Conservation (phyloP, 2,888 invertebrate genomes). For the Scaptomyza flava region DNA sequence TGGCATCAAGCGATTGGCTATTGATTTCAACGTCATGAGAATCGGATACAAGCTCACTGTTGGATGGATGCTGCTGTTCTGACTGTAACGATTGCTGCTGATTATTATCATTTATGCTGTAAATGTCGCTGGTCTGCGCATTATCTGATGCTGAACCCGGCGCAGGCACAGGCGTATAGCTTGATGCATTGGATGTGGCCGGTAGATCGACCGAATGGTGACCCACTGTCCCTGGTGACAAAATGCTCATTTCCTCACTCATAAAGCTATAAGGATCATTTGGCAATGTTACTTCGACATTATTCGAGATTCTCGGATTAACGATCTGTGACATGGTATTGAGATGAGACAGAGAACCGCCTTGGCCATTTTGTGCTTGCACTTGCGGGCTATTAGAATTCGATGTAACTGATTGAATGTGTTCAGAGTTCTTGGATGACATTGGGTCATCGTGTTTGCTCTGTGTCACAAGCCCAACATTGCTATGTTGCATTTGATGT, state of each 20-base stretch:
- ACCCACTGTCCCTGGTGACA: constrained; percentile 52
- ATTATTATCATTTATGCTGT: constrained; percentile 31
- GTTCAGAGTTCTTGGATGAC: constrained; percentile 38
- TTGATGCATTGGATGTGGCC: constrained; percentile 23
- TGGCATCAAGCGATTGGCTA: constrained; percentile 24
- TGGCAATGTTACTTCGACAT: constrained; percentile 21
- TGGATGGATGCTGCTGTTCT: constrained; percentile 9
- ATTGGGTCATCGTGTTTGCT: constrained; percentile 57
- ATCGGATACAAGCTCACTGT: constrained; percentile 13
- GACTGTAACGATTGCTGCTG: constrained; percentile 31
- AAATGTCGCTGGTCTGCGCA: constrained; percentile 34
- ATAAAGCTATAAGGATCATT: constrained; percentile 93
- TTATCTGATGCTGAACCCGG: constrained; percentile 14
- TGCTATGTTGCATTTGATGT: constrained; percentile 68
- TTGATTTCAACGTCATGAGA: constrained; percentile 18
- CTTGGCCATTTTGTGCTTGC: constrained; percentile 1
- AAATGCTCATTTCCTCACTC: constrained; percentile 87
- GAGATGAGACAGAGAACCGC: constrained; percentile 15
- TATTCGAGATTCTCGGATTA: constrained; percentile 14
- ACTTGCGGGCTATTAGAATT: constrained; percentile 25
- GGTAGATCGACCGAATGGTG: constrained; percentile 9
- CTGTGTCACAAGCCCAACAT: constrained; percentile 44
- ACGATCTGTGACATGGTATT: constrained; percentile 23
- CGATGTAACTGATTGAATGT: constrained; percentile 30
- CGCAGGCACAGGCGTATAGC: constrained; percentile 24